A percentile compares a stretch with the other conserved stretches of the same genome.
These are phyloP conservation scores for Unio delphinus DNA, from an alignment of 2,888 invertebrate genomes.

Conservation along the genomic window DNA sequence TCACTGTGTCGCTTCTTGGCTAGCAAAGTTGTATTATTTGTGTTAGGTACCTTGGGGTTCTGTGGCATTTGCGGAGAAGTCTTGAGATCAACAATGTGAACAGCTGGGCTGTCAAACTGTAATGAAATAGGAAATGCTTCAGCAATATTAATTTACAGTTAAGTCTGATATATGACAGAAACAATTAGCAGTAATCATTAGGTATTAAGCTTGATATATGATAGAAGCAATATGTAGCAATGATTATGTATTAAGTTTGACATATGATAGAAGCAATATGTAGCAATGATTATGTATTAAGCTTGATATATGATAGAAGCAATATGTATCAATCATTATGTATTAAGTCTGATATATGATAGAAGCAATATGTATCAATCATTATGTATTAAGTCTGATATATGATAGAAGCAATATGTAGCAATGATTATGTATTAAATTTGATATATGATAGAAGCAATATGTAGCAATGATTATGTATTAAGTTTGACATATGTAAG, in stretches of 20 bases:
- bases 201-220: not conserved
- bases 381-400: too few species aligned
- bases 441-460: too few species aligned
- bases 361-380: too few species aligned
- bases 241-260: not conserved
- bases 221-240: not conserved
- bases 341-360: too few species aligned
- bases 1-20: slow-evolving; percentile 35
- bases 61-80: slow-evolving; percentile 26
- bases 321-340: too few species aligned
- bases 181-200: not conserved
- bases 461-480: too few species aligned
- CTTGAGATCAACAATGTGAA: slow-evolving; percentile 51
- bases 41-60: slow-evolving; percentile 18
- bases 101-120: slow-evolving; percentile 48
- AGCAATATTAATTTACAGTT: not conserved
- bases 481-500: too few species aligned
- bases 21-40: slow-evolving; percentile 19
- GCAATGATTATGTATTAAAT: too few species aligned
- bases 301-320: too few species aligned
- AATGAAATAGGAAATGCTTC: slow-evolving; percentile 10
- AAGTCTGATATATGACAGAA: not conserved
- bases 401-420: too few species aligned
- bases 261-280: too few species aligned
- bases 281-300: too few species aligned